These are phyloP conservation scores for Pollenia griseotomentosa DNA, from an alignment of 2,888 invertebrate species.

Conservation along the genomic window DNA sequence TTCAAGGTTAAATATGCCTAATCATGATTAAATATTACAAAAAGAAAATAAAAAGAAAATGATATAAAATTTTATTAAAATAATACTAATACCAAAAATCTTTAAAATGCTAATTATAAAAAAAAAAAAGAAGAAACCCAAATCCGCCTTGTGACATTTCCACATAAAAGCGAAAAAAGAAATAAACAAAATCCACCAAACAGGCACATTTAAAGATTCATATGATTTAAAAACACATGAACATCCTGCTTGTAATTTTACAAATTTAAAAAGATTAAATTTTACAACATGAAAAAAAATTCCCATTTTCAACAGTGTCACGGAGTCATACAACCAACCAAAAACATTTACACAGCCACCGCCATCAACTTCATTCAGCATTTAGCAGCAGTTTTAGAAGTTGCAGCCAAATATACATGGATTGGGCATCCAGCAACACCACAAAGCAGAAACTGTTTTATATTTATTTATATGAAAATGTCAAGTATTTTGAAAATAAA, in stretches of 20 bases:
- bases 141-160: conserved; percentile 15
- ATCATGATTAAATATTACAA: conserved; percentile 12
- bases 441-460: background rate
- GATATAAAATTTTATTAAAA: conserved; percentile 6
- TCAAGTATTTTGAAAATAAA: conserved; percentile 8
- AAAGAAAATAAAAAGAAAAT: background rate
- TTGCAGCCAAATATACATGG: background rate
- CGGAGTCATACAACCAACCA: background rate
- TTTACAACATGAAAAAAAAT: conserved; percentile 18
- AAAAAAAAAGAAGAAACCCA: background rate
- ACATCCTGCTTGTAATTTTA: conserved; percentile 45
- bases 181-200: conserved; percentile 14
- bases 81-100: background rate
- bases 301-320: conserved; percentile 21
- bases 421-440: background rate
- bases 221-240: conserved; percentile 24
- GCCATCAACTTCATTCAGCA: background rate
- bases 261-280: conserved; percentile 45
- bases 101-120: background rate
- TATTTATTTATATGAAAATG: background rate
- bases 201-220: conserved; percentile 2
- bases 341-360: conserved; percentile 7
- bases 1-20: conserved; percentile 29
- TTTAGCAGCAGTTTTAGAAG: background rate
- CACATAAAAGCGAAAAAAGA: background rate